Evolutionary conservation across 2,797 vertebrate genomes (phyloP).

Genomic region (Arctocebus calabarensis): DNA sequence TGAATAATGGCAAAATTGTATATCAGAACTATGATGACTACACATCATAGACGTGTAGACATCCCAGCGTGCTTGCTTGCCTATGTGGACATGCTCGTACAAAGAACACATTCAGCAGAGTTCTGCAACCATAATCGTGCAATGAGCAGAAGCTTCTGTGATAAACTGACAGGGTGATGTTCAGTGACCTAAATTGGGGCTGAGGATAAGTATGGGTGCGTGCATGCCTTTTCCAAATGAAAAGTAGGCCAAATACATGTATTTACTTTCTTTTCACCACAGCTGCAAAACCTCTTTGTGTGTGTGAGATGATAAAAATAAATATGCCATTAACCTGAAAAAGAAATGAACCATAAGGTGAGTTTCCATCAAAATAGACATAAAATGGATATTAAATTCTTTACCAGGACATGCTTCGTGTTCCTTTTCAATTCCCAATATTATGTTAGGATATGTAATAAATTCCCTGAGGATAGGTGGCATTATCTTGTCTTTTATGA

Average conservation of each 20-base stretch:
- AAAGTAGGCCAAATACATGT: constrained; percentile 62
- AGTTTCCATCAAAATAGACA: constrained; percentile 38
- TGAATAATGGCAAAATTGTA: neutral
- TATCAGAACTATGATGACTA: neutral
- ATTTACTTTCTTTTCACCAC: neutral
- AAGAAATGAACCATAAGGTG: constrained; percentile 51
- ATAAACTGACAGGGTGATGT: neutral
- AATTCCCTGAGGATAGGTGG: neutral
- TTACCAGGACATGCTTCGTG: neutral
- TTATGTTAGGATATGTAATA: neutral
- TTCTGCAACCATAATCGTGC: neutral
- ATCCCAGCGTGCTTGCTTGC: neutral
- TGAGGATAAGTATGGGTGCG: neutral
- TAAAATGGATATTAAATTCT: constrained; percentile 47
- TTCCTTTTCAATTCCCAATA: constrained; percentile 36
- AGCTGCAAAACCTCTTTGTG: constrained; percentile 1
- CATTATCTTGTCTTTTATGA: neutral
- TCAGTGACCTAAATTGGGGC: constrained; percentile 68
- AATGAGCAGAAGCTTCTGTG: neutral
- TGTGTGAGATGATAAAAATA: constrained; percentile 41
- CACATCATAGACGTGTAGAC: too few species aligned
- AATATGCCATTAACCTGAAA: constrained; percentile 68
- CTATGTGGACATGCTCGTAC: rapidly evolving
- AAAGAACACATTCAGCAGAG: neutral
- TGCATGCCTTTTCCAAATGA: constrained; percentile 48